Evolutionary conservation across 2,888 invertebrate species (phyloP), one percentile per base, ranked within the genome.

Genomic region (Nymphalis urticae): DNA sequence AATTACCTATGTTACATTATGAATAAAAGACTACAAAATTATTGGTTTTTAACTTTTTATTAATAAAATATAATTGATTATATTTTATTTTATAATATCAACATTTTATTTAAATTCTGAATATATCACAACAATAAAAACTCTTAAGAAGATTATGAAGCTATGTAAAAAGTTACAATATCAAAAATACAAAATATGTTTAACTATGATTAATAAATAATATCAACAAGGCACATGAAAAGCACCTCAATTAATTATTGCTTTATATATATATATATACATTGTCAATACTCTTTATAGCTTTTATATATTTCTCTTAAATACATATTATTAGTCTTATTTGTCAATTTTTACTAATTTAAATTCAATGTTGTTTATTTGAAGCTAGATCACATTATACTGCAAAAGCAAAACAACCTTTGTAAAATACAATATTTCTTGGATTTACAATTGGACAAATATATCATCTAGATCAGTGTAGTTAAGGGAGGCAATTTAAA

Each of bases 191-290:
- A 62, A 68, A 64, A 42, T 61, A 62, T 19, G 62, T 48, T 61
- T 59, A 61, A 66, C 64, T 65, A 66, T 70, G 58, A 58, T 70
- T 68, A 71, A 58, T 75, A 69, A 65, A 63, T 75, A 71, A 75
- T 74, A 75, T 72, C 72, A 85, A 85, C 73, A 85, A 85, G 85
- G 81, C 85, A 84, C 84, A 78, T 73, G 72, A 66, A 62, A 54
- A 81, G 82, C 82, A 81, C 79, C 80, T 76, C 64, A 64, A 70
- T 48, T 61, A 66, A 17, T 27, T 67, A 67, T 67, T 67, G 62
- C 62, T 62, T 56, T 50, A 50, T 59, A 54, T 64, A 59, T 48
- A 59, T 59, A 56, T 56, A 62, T 48, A 60, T n/a, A n/a, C n/a
- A n/a, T 64, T 65, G 58, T 64, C 62, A 72, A 58, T 17, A 66